phyloP scores from a whole-genome alignment of 2,888 invertebrate species.

The Mantis religiosa region DNA sequence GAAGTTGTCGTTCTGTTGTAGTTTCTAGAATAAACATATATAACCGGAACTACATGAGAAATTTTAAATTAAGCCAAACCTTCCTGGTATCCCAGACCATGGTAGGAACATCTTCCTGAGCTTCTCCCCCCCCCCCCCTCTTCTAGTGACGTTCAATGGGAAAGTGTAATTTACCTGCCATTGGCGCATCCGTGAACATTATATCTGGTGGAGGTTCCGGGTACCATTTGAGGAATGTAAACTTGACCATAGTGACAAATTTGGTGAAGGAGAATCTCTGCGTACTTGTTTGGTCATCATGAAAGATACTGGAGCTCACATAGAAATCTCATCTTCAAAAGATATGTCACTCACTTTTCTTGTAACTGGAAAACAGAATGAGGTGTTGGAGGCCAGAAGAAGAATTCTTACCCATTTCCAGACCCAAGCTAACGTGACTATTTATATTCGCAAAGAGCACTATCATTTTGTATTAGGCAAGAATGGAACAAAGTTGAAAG shows the following conservation, averaged over 20 bases:
- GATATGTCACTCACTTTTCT: slow-evolving; percentile 95
- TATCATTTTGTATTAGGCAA: slow-evolving; percentile 93
- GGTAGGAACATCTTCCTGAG: too few species aligned
- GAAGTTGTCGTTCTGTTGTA: too few species aligned
- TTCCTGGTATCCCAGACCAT: too few species aligned
- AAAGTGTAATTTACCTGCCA: too few species aligned
- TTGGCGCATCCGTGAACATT: too few species aligned
- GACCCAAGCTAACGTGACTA: slow-evolving; percentile 80
- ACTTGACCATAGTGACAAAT: slow-evolving; percentile 84
- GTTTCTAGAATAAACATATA: too few species aligned
- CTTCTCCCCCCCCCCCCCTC: too few species aligned
- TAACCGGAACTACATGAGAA: too few species aligned
- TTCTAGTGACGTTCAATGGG: too few species aligned
- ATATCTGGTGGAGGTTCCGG: too few species aligned
- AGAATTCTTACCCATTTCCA: slow-evolving; percentile 90
- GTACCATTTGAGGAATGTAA: slow-evolving; percentile 92
- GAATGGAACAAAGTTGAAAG: slow-evolving; percentile 70
- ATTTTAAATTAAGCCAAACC: too few species aligned
- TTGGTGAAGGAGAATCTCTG: slow-evolving; percentile 90
- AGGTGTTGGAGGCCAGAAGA: slow-evolving; percentile 86
- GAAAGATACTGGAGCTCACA: slow-evolving; percentile 88
- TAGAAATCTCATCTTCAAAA: slow-evolving; percentile 92
- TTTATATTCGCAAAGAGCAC: slow-evolving; percentile 92
- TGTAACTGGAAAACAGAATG: slow-evolving; percentile 87
- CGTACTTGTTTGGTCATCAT: slow-evolving; percentile 89